Conservation (phyloP, 1,140 invertebrate species). For the Triops longicaudatus region DNA sequence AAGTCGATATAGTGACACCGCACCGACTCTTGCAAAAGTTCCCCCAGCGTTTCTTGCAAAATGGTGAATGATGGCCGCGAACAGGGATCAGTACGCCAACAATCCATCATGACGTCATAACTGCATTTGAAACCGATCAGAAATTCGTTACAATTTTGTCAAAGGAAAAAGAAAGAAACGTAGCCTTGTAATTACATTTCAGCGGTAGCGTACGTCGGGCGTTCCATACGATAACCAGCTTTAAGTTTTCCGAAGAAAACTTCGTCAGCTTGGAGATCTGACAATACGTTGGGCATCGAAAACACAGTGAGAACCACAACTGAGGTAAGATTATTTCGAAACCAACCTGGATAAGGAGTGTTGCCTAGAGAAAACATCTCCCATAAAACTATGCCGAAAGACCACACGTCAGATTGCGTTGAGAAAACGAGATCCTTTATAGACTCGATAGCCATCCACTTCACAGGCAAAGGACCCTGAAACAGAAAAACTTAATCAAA, state of each 20-base stretch:
- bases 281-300: not conserved
- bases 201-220: not conserved
- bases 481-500: slow-evolving; percentile 17
- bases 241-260: slow-evolving; percentile 15
- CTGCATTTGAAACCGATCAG: not conserved
- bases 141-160: not conserved
- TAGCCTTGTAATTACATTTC: not conserved
- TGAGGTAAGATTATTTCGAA: not conserved
- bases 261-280: slow-evolving; percentile 1
- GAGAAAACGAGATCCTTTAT: slow-evolving; percentile 39
- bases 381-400: slow-evolving; percentile 45
- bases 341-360: slow-evolving; percentile 35
- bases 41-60: slow-evolving; percentile 62
- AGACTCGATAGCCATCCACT: slow-evolving; percentile 45
- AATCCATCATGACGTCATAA: slow-evolving; percentile 74
- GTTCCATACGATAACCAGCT: slow-evolving; percentile 18
- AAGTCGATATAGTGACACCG: slow-evolving; percentile 75
- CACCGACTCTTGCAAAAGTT: slow-evolving; percentile 69
- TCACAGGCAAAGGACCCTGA: slow-evolving; percentile 43
- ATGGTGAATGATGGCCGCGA: slow-evolving; percentile 66
- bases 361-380: slow-evolving; percentile 42
- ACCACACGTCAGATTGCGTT: slow-evolving; percentile 41
- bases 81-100: slow-evolving; percentile 71
- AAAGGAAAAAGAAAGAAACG: not conserved
- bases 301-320: not conserved